Evolutionary conservation across 2,113 vertebrate species (phyloP).

Genomic region (Anas platyrhynchos): DNA sequence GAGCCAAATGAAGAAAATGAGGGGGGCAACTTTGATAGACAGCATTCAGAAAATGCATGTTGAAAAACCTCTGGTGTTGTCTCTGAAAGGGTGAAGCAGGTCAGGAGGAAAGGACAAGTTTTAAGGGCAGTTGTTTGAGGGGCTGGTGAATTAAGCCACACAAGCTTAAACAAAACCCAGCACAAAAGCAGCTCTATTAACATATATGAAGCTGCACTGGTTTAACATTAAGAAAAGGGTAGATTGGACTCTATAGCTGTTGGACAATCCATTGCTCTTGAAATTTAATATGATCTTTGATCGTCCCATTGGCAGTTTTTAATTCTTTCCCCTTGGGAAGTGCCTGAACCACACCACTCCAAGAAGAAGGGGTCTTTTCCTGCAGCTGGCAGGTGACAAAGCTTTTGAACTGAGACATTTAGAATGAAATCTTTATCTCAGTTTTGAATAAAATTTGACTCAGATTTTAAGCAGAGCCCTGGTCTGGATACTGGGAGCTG

Average conservation of each 20-base stretch:
- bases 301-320: not conserved
- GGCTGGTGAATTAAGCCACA: not conserved
- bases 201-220: not conserved
- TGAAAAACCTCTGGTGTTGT: not conserved
- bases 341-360: not conserved
- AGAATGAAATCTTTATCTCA: not conserved
- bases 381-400: not conserved
- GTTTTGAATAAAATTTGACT: not conserved
- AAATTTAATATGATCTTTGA: not conserved
- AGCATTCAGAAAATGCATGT: not conserved
- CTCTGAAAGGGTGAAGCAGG: not conserved
- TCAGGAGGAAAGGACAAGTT: not conserved
- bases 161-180: not conserved
- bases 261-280: not conserved
- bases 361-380: not conserved
- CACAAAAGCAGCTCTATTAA: slow-evolving; percentile 16
- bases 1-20: not conserved
- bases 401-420: not conserved
- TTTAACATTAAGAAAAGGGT: not conserved
- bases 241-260: not conserved
- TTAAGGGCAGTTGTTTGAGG: not conserved
- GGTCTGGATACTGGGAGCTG: not conserved
- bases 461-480: not conserved
- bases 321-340: not conserved
- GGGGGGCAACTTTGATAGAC: not conserved